Evolutionary conservation across 2,888 invertebrate species (phyloP).

Genomic region (Mylabris sibirica): DNA sequence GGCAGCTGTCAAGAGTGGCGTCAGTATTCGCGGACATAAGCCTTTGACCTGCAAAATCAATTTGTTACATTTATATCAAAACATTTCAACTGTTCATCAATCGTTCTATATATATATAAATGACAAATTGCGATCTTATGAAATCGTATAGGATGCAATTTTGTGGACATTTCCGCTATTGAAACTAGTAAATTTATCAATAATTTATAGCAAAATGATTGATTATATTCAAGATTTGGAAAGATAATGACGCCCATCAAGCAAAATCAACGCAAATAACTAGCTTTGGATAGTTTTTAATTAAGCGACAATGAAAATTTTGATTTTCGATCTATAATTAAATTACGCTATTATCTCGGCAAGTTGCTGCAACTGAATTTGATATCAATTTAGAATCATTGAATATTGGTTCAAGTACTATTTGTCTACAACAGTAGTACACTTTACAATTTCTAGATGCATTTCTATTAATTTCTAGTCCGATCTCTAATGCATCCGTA

Average conservation of each 20-base stretch:
- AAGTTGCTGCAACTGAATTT: background rate
- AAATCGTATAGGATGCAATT: background rate
- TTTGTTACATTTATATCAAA: constrained; percentile 46
- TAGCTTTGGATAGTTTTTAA: too few relatives aligned
- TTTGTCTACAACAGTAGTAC: constrained; percentile 3
- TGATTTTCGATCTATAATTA: too few relatives aligned
- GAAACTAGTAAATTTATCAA: background rate
- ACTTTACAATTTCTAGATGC: background rate
- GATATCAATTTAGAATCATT: constrained; percentile 10
- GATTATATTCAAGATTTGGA: background rate
- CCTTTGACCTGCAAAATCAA: constrained; percentile 51
- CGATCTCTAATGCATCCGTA: background rate
- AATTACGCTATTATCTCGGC: background rate
- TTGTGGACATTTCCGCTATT: background rate
- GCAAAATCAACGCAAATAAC: too few relatives aligned
- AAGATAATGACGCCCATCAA: too few relatives aligned
- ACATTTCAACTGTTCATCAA: background rate
- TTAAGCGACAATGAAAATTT: too few relatives aligned
- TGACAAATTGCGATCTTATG: background rate
- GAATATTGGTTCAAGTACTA: background rate
- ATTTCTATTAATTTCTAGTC: background rate
- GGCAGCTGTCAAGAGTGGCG: constrained; percentile 53
- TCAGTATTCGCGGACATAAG: constrained; percentile 48
- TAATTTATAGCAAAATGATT: background rate
- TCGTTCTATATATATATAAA: background rate